Evolutionary conservation across 1,140 invertebrate species (phyloP).

Genomic region (Eubasilissa regina): DNA sequence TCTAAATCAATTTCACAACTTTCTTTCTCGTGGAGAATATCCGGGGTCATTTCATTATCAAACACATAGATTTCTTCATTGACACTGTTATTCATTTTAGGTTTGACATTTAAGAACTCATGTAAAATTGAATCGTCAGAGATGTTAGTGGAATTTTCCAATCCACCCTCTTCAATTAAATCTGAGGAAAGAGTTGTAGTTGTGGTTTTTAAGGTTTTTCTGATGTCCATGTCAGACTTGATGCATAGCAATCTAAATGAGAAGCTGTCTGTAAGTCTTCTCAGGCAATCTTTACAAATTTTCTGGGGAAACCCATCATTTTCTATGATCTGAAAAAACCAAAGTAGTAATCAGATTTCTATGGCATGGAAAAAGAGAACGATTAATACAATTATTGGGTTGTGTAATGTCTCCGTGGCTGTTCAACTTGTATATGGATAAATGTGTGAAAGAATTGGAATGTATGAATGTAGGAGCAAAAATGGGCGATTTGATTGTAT

Average conservation of each 20-base stretch:
- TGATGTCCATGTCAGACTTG: constrained; percentile 20
- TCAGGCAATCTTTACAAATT: constrained; percentile 32
- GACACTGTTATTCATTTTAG: neutral
- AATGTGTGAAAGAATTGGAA: too few relatives aligned
- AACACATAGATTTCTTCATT: constrained; percentile 12
- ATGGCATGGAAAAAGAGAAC: too few relatives aligned
- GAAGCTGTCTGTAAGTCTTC: constrained; percentile 30
- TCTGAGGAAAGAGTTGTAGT: constrained; percentile 1
- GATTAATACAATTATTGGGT: too few relatives aligned
- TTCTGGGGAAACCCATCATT: neutral
- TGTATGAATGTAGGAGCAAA: too few relatives aligned
- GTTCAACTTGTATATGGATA: too few relatives aligned
- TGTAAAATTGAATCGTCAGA: neutral
- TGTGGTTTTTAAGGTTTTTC: neutral
- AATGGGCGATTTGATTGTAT: too few relatives aligned
- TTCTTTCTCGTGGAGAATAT: neutral
- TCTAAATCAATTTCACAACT: neutral
- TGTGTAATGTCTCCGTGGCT: too few relatives aligned
- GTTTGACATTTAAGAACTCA: constrained; percentile 11
- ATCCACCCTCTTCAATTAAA: constrained; percentile 8
- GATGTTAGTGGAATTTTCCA: neutral
- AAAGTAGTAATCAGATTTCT: too few relatives aligned
- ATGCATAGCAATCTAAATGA: constrained; percentile 42
- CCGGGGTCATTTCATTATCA: neutral
- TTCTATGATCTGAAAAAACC: constrained; percentile 3